Base-by-base conservation (phyloP, 37 sponge, comb jelly and placozoan species). In the Halisarca cf. caerulea region DNA sequence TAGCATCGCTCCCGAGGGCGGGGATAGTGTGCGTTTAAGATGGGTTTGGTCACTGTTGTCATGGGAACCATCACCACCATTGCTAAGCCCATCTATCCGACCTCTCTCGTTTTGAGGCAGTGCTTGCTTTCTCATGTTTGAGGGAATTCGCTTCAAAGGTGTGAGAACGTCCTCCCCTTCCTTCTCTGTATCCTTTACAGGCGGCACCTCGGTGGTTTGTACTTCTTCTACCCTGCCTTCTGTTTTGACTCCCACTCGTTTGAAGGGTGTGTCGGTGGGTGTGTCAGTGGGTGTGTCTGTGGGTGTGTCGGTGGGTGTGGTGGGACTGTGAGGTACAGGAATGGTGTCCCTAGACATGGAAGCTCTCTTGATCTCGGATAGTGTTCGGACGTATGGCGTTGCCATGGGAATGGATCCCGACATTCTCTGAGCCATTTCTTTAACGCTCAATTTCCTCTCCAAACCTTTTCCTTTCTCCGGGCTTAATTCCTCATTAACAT, bases 81-180 rank as follows among this genome's bases (percentile, higher is more conserved):
- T n/a, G 34, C 30, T 25, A 41, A 60, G 1, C 15, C 82, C 82
- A 81, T 81, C 82, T 35, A 61, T 38, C 3, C 62, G 21, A 24
- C 28, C 44, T 59, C 42, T 34, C 24, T 60, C 82, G 32, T 45
- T 35, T 21, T 18, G 14, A 25, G 62, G 40, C 0, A 59, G 58
- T 6, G 62, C 0, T 9, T 42, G 2, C 38, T 35, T 58, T 42
- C 14, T 58, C 11, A 59, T 57, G 24, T 30, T 6, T 21, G 60
- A 23, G 33, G 62, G 36, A 37, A 81, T 60, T 32, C 60, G 27
- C 42, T 60, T 81, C 62, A 81, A 38, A 45, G 82, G 82, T 3
- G 60, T 81, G 6, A 81, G 62, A n/a, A 59, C 64, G 32, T 81
- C 82, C 39, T 69, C 73, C 11, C 4, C 79, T 41, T 41, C 79